Base-by-base conservation (phyloP, 2,113 vertebrate species). In the Hemichromis elongatus region DNA sequence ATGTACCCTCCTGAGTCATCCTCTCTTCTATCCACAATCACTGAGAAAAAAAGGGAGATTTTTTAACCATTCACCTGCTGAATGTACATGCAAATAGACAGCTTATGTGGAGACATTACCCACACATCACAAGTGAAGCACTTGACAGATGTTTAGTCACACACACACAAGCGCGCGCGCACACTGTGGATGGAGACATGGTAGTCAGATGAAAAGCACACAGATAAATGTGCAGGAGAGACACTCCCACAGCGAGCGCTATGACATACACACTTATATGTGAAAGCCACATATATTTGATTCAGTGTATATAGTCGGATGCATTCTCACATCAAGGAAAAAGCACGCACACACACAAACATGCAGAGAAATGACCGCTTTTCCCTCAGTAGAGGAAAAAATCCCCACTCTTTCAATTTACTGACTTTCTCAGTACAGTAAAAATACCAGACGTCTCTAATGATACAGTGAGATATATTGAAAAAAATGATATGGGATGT, bases 1-100 rank as follows among this genome's bases (percentile, higher is more conserved):
- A 86, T 92, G 84, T 89, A 55, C 86, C 90, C 91, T 89, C 89
- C 93, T 93, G 93, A 94, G 92, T 94, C 93, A 93, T 93, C 90
- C 92, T 92, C 88, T 90, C 80, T 86, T 89, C 88, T 89, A 86
- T 81, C 85, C 91, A 93, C 89, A 92, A 92, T 92, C 88, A 95
- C 86, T 79, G 86, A 90, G 88, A 83, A 85, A 92, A 86, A 89
- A 77, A 82, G 68, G 75, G 79, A 66, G 59, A 6, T 57, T 80
- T 93, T 94, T 90, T 94, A 89, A 82, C 88, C 85, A 42, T 92
- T 85, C 79, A 87, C 70, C 78, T 83, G 90, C 84, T 88, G 87
- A 80, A 68, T 73, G 85, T 57, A 35, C 80, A 91, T 80, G 80
- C 88, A 88, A 56, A 81, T 83, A 68, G 70, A 80, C 61, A 57